Evolutionary conservation across 2,888 invertebrate genomes (phyloP).

Genomic region (Brachypalpus laphriformis): DNA sequence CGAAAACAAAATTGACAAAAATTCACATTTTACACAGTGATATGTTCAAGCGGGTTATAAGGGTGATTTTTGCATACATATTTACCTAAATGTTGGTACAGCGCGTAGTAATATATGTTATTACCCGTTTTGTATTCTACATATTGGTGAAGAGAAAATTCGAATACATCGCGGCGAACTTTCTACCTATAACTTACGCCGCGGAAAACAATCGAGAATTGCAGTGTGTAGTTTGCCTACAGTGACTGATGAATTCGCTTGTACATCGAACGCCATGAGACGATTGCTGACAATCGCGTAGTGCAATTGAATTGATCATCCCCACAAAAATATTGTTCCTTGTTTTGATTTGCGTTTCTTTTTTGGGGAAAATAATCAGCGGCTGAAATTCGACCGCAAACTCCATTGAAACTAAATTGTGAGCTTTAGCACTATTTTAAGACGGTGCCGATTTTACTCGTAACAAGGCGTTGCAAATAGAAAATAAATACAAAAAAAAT

Average conservation of each 20-base stretch:
- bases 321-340: constrained; percentile 9
- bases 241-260: background rate
- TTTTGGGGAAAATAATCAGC: background rate
- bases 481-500: background rate
- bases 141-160: background rate
- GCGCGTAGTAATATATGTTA: too few relatives aligned
- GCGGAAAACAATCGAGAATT: constrained; percentile 2
- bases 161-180: constrained; percentile 4
- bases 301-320: constrained; percentile 22
- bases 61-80: too few relatives aligned
- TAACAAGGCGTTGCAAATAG: background rate
- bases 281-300: constrained; percentile 55
- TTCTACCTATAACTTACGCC: constrained; percentile 1
- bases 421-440: background rate
- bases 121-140: background rate
- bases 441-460: background rate
- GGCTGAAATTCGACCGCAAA: background rate
- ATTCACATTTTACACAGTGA: too few relatives aligned
- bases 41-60: too few relatives aligned
- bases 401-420: constrained; percentile 9
- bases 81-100: too few relatives aligned
- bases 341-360: constrained; percentile 1
- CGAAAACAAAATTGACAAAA: too few relatives aligned
- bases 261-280: constrained; percentile 34
- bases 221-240: background rate